Evolutionary conservation across 2,888 invertebrate species (phyloP).

Genomic region (Agrypnus murinus): DNA sequence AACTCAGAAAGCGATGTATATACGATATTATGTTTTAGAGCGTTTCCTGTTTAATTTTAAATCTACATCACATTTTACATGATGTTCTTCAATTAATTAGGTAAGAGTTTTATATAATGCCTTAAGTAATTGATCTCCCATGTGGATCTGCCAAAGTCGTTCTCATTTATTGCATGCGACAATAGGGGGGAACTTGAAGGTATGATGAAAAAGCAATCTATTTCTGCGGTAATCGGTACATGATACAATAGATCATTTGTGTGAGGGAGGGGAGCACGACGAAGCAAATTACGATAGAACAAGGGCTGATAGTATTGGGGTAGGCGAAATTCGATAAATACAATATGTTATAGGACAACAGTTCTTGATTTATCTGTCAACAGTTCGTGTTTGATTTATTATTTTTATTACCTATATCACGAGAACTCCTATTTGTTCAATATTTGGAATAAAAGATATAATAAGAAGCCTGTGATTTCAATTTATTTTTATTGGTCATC

Average conservation of each 20-base stretch:
- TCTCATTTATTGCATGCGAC: conserved; percentile 24
- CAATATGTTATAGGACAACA: conserved; percentile 36
- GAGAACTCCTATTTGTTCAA: too few relatives aligned
- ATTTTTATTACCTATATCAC: too few relatives aligned
- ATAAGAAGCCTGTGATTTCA: too few relatives aligned
- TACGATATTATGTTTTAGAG: too few relatives aligned
- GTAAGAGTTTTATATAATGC: conserved; percentile 8
- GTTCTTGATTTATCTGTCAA: conserved; percentile 34
- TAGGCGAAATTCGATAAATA: conserved; percentile 33
- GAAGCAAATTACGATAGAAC: conserved; percentile 31
- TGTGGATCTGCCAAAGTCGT: conserved; percentile 4
- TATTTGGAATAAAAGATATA: too few relatives aligned
- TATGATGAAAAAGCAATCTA: conserved; percentile 49
- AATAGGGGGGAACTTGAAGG: conserved; percentile 34
- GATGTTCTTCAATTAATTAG: conserved; percentile 1
- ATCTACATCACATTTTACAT: too few relatives aligned
- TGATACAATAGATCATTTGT: conserved; percentile 49
- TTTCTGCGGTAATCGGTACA: conserved; percentile 49
- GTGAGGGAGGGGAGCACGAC: conserved; percentile 25
- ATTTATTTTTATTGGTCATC: too few relatives aligned
- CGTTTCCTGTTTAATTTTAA: too few relatives aligned
- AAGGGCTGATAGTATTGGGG: conserved; percentile 29
- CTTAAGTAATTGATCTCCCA: background rate
- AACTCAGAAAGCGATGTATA: too few relatives aligned
- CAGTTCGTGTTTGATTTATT: conserved; percentile 10